Evolutionary conservation across 2,888 invertebrate species (phyloP).

Genomic region (Tupiocoris notatus): DNA sequence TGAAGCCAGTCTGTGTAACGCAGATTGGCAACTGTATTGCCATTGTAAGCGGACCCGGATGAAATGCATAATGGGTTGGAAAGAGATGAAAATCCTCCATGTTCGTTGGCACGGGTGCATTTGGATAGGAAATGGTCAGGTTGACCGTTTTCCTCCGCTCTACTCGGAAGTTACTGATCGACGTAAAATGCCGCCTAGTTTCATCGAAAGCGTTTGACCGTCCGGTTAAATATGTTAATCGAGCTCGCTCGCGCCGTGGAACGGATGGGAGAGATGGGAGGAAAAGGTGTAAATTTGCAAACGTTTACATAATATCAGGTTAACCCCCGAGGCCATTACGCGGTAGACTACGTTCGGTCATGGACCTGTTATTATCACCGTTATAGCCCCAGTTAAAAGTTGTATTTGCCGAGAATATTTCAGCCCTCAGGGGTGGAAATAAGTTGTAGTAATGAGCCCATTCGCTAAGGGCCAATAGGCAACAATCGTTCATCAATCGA

Average conservation of each 20-base stretch:
- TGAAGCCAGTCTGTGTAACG: slow-evolving; percentile 30
- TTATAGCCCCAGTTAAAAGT: too few relatives aligned
- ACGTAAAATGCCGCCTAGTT: neutral
- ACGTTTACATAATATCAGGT: slow-evolving; percentile 33
- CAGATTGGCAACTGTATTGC: slow-evolving; percentile 25
- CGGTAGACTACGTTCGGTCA: too few relatives aligned
- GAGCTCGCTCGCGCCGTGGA: neutral
- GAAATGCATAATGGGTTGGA: neutral
- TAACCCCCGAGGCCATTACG: slow-evolving; percentile 16
- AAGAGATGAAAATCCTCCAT: neutral
- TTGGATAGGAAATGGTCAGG: neutral
- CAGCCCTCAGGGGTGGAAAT: too few relatives aligned
- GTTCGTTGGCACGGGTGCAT: neutral
- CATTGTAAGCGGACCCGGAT: slow-evolving; percentile 14
- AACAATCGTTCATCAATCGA: too few relatives aligned
- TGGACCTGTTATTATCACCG: too few relatives aligned
- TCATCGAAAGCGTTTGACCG: neutral
- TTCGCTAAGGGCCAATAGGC: too few relatives aligned
- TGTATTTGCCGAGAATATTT: too few relatives aligned
- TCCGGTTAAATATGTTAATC: neutral
- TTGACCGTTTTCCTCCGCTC: neutral
- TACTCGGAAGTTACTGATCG: neutral
- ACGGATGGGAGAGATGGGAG: neutral
- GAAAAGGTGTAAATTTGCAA: slow-evolving; percentile 35
- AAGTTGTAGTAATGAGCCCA: too few relatives aligned